phyloP scores from a whole-genome alignment of 2,797 vertebrate genomes.

The Momotus momota region DNA sequence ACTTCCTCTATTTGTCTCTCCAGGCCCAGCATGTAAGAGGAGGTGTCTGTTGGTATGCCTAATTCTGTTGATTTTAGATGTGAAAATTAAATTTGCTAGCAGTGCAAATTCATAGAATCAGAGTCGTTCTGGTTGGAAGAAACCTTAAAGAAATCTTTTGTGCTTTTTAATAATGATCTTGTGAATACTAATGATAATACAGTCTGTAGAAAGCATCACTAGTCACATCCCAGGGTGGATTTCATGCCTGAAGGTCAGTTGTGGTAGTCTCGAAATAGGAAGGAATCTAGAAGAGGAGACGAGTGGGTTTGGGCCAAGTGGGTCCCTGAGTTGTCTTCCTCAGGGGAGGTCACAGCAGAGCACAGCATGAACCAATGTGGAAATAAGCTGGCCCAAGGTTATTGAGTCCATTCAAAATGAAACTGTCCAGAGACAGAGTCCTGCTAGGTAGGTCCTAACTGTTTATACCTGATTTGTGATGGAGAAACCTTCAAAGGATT shows the following conservation, averaged over 20 bases:
- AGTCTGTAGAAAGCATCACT: neutral
- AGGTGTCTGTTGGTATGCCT: neutral
- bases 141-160: neutral
- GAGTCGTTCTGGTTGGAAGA: neutral
- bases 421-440: neutral
- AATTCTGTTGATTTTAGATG: neutral
- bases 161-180: neutral
- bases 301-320: neutral
- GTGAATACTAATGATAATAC: neutral
- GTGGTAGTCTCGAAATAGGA: neutral
- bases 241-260: neutral
- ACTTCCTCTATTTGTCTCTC: neutral
- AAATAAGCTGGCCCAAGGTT: neutral
- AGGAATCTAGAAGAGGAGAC: neutral
- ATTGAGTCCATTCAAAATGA: neutral
- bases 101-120: neutral
- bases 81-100: neutral
- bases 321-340: neutral
- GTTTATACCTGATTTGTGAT: neutral
- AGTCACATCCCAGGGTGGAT: neutral
- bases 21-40: neutral
- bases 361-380: neutral
- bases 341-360: neutral
- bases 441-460: neutral
- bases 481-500: neutral